Base-by-base conservation (phyloP, 2,888 invertebrate genomes). In the Scotopteryx bipunctaria region DNA sequence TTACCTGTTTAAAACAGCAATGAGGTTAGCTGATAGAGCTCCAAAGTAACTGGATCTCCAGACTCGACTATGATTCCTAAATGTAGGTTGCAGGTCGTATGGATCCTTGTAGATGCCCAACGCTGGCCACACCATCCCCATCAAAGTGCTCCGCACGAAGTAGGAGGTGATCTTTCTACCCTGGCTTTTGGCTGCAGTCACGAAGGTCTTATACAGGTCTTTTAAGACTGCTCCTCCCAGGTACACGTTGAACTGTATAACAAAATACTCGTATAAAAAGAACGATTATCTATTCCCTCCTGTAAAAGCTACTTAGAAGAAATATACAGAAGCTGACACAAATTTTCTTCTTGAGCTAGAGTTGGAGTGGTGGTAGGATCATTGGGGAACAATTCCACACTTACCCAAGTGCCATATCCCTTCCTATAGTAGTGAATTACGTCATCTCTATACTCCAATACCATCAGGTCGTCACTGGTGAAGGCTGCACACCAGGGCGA, bases 401-500 rank as follows among this genome's bases (percentile, higher is more conserved):
- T 71, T 56, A 86, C 87, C 81, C 69, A 73, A 37, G 81, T 83
- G 0, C 83, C 86, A 55, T 86, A 81, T 11, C 83, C 86, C 33
- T 89, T 86, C 32, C 92, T 92, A 66, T 95, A 93, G 69, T 93
- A 96, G 71, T 94, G 93, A 52, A 92, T 91, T 19, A 97, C 76
- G 73, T 97, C 97, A 64, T 96, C 94, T 8, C 91, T 91, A 69
- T 95, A 96, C 78, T 97, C 97, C 63, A 96, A 59, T 0, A 95
- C 79, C 32, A 92, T 81, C 2, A 96, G 85, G 59, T 96, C 95
- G 1, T 92, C 83, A 38, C 92, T 91, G 29, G 92, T 92, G 74
- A 97, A 96, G 55, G 86, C 88, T 0, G 93, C 91, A 69, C 96
- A 97, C 96, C 96, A 97, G 0, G 95, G 91, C 0, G 95, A 94